Base-by-base conservation (phyloP, 2,113 vertebrate species). In the Urocolius indicus region DNA sequence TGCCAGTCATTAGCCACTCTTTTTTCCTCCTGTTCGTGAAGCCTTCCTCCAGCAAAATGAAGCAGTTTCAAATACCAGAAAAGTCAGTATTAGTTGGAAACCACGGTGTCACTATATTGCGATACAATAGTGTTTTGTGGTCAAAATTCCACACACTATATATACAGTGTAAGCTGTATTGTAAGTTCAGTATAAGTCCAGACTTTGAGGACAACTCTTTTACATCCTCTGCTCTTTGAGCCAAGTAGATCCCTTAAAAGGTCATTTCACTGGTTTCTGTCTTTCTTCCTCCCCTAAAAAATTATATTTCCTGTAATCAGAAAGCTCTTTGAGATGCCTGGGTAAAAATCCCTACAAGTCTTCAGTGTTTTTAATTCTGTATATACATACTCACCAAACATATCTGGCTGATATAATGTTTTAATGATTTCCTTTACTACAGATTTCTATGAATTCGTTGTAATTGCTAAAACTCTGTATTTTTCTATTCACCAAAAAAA, bases 361-460 rank as follows among this genome's bases (percentile, higher is more conserved):
- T 36, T 49, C 46, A 63, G 22, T 78, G 29, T 18, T 80, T 92
- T 90, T 63, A 69, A 12, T 63, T 74, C 54, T 9, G 21, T 61
- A 24, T 18, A 26, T 15, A 4, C 29, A 67, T 26, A 45, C 21
- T 84, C 6, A 2, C 69, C 72, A 87, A 58, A 41, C 2, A 11
- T 82, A 80, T 95, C 95, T 93, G 91, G 63, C 45, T 14, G 13
- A 78, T 87, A 77, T n/a, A 83, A 90, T 55, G 41, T 91, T 95
- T 61, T 87, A 96, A 89, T 84, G 41, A 74, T 94, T 93, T 96
- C 67, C 58, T 93, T 96, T 89, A 65, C 62, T 87, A 67, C 54
- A 92, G 54, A 63, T 79, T 96, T 95, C 88, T 43, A 36, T 83
- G 90, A 90, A 85, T 81, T 94, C 92, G 76, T 66, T 96, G 58